Evolutionary conservation across 1,140 invertebrate genomes (phyloP).

Genomic region (Pogonognathellus flavescens): DNA sequence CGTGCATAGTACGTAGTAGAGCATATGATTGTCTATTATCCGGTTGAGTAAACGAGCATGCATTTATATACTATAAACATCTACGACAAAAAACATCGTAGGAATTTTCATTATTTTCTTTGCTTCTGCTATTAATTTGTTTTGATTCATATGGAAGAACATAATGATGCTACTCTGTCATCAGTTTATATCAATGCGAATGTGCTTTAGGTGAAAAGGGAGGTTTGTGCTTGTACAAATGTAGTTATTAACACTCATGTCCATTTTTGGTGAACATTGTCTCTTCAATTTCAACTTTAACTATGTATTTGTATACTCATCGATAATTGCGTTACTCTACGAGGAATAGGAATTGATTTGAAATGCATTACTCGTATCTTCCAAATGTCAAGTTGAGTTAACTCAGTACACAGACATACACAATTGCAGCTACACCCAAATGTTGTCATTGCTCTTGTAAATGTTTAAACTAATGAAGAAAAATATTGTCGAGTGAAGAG

Average conservation of each 20-base stretch:
- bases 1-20: background rate
- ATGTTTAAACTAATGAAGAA: conserved; percentile 12
- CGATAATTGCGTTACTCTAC: background rate
- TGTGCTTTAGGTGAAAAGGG: background rate
- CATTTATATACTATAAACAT: background rate
- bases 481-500: background rate
- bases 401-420: background rate
- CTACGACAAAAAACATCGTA: background rate
- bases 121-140: conserved; percentile 1
- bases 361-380: conserved; percentile 11
- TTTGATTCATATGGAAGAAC: background rate
- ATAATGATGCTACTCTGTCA: conserved; percentile 4
- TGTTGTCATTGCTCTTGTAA: conserved; percentile 26
- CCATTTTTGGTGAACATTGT: conserved; percentile 36
- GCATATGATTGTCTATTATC: background rate
- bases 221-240: conserved; percentile 7
- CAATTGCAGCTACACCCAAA: conserved; percentile 30
- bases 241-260: conserved; percentile 20
- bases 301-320: background rate
- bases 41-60: conserved; percentile 7
- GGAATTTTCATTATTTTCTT: background rate
- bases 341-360: background rate
- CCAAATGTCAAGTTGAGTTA: conserved; percentile 37
- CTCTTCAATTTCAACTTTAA: conserved; percentile 40
- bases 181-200: conserved; percentile 33